Evolutionary conservation across 2,113 vertebrate species (phyloP).

Genomic region (Promerops cafer): DNA sequence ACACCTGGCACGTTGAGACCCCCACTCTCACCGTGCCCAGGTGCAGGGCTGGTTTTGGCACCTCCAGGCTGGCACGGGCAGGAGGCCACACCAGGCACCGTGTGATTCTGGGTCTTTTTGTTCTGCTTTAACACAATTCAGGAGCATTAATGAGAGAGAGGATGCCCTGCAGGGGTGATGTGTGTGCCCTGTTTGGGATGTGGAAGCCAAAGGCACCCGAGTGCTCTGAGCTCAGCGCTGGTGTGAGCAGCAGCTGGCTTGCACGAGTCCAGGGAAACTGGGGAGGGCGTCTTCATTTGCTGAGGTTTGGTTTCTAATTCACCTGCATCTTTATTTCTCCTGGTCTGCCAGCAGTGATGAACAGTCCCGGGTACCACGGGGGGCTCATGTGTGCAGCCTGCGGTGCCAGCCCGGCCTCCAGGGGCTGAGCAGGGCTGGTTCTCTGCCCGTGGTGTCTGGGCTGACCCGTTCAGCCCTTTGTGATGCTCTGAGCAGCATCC

Average conservation of each 20-base stretch:
- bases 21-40: not conserved
- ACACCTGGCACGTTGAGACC: accelerated
- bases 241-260: not conserved
- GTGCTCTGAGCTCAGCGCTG: accelerated
- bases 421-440: not conserved
- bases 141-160: accelerated
- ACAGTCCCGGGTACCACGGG: accelerated
- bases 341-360: accelerated
- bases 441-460: accelerated
- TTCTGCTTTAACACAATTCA: not conserved
- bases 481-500: accelerated
- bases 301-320: not conserved
- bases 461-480: accelerated
- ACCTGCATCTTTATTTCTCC: not conserved
- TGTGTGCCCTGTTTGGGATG: not conserved
- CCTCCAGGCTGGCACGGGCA: not conserved
- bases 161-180: accelerated
- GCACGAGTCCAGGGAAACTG: not conserved
- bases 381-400: not conserved
- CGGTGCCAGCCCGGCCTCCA: accelerated
- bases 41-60: not conserved
- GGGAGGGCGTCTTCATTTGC: not conserved
- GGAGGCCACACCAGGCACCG: not conserved
- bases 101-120: not conserved
- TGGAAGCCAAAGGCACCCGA: not conserved